Percentiles rank a stretch among this genome's conserved stretches.
These are phyloP conservation scores for Tipula unca DNA, from an alignment of 2,888 invertebrate genomes.

Conservation along the genomic window DNA sequence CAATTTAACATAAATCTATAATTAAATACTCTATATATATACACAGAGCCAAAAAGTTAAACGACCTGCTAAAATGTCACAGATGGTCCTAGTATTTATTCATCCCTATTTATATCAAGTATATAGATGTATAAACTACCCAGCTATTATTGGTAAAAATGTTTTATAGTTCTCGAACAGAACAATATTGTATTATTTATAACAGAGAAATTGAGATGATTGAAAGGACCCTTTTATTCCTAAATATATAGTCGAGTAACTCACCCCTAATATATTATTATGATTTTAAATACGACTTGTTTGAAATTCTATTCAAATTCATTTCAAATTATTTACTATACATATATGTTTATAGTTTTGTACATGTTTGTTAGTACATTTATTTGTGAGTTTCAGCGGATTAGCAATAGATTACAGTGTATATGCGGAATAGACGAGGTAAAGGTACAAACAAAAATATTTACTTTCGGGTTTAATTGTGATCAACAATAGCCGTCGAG, in stretches of 20 bases:
- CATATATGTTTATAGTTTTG: not conserved
- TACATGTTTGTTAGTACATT: not conserved
- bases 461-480: not conserved
- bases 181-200: conserved; percentile 14
- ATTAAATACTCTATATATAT: not conserved
- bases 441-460: not conserved
- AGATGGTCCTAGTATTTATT: conserved; percentile 14
- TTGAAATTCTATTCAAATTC: not conserved
- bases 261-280: not conserved
- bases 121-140: not conserved
- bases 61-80: conserved; percentile 20
- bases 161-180: not conserved
- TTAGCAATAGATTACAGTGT: not conserved
- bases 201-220: not conserved
- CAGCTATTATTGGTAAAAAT: not conserved
- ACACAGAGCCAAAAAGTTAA: not conserved
- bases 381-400: not conserved
- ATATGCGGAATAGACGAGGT: not conserved
- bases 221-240: not conserved
- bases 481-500: not conserved
- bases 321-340: not conserved
- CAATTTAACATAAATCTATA: conserved; percentile 16
- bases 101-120: not conserved
- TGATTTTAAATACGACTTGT: not conserved
- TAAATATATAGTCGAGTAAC: not conserved